phyloP scores from a whole-genome alignment of 2,888 invertebrate genomes.

The Drosophila acutilabella region DNA sequence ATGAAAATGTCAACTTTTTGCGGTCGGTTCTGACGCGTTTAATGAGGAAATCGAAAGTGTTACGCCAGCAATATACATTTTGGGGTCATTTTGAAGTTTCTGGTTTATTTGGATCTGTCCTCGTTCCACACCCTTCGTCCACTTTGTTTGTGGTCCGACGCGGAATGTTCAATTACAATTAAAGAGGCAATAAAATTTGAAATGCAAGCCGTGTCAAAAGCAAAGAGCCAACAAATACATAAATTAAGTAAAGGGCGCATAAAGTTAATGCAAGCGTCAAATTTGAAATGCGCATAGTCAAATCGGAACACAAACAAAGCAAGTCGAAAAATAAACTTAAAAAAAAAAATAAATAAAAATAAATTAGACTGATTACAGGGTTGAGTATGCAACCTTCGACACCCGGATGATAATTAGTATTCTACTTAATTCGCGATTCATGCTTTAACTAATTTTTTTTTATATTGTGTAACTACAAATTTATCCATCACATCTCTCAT shows the following conservation, averaged over 20 bases:
- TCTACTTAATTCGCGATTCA: neutral
- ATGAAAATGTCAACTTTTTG: conserved; percentile 53
- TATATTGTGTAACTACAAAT: neutral
- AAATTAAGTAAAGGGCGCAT: conserved; percentile 63
- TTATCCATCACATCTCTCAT: neutral
- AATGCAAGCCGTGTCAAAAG: conserved; percentile 39
- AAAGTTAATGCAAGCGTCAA: conserved; percentile 64
- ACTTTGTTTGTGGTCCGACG: conserved; percentile 47
- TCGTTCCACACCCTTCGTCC: conserved; percentile 5
- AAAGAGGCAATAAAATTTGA: conserved; percentile 61
- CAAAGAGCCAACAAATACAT: conserved; percentile 40
- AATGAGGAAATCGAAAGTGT: conserved; percentile 76
- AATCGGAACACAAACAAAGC: conserved; percentile 3
- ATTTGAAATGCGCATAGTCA: conserved; percentile 43
- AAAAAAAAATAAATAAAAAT: neutral
- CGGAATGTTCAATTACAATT: conserved; percentile 65
- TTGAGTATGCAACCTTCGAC: neutral
- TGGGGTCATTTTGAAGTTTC: conserved; percentile 32
- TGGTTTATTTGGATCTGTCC: conserved; percentile 24
- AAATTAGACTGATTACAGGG: neutral
- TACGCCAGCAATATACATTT: conserved; percentile 59
- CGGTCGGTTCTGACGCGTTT: conserved; percentile 38
- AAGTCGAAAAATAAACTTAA: neutral
- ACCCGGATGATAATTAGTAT: neutral
- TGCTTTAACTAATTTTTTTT: neutral